phyloP scores from a whole-genome alignment of 1,140 invertebrate species.

The Zaprionus nigranus region DNA sequence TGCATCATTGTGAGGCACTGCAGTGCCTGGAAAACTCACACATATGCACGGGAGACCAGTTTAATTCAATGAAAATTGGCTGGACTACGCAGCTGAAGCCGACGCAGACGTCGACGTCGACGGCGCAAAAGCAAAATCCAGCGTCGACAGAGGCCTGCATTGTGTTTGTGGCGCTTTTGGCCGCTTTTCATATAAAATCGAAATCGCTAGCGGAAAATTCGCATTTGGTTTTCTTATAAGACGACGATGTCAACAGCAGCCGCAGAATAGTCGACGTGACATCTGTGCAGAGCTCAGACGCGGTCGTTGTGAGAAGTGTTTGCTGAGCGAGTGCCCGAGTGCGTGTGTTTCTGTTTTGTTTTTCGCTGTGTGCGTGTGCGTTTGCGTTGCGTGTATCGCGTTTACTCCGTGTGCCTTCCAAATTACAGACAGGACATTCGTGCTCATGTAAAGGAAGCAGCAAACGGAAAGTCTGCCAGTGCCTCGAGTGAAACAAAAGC shows the following conservation, averaged over 20 bases:
- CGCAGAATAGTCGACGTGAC: slow-evolving; percentile 53
- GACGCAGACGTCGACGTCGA: slow-evolving; percentile 16
- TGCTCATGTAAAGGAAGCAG: slow-evolving; percentile 23
- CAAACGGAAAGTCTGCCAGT: slow-evolving; percentile 8
- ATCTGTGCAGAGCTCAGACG: slow-evolving; percentile 64
- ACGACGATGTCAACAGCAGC: slow-evolving; percentile 82
- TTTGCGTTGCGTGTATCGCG: not conserved
- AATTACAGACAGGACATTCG: slow-evolving; percentile 61
- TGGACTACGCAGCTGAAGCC: slow-evolving; percentile 9
- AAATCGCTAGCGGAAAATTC: slow-evolving; percentile 82
- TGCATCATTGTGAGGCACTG: not conserved
- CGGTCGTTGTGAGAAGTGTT: slow-evolving; percentile 57
- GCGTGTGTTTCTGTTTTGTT: slow-evolving; percentile 11
- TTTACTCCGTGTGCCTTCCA: slow-evolving; percentile 7
- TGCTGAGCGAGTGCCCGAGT: slow-evolving; percentile 27
- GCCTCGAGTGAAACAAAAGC: slow-evolving; percentile 39
- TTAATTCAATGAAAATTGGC: slow-evolving; percentile 41
- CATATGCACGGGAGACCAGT: slow-evolving; percentile 51
- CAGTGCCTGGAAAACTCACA: slow-evolving; percentile 4
- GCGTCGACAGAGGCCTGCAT: slow-evolving; percentile 64
- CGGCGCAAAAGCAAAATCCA: slow-evolving; percentile 51
- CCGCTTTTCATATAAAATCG: slow-evolving; percentile 83
- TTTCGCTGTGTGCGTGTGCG: not conserved
- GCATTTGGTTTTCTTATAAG: slow-evolving; percentile 84
- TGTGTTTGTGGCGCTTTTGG: slow-evolving; percentile 69